phyloP scores from a whole-genome alignment of 2,888 invertebrate genomes.

The Aromia moschata region DNA sequence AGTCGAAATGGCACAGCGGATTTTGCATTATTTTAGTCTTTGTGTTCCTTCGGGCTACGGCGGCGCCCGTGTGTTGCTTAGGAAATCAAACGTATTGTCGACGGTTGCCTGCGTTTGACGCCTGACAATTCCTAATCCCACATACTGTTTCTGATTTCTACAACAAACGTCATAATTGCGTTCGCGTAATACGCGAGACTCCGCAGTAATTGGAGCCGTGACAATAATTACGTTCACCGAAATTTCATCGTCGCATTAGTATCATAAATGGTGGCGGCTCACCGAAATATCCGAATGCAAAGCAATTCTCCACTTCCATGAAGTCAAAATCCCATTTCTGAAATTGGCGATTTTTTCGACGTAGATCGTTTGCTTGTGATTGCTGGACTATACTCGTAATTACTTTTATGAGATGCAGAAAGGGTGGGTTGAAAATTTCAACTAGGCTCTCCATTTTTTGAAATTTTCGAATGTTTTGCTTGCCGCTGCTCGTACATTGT shows the following conservation, averaged over 20 bases:
- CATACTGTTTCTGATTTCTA: constrained; percentile 46
- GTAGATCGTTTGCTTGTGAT: too few relatives aligned
- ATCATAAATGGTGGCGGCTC: too few relatives aligned
- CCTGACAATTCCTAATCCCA: constrained; percentile 49
- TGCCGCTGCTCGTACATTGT: too few relatives aligned
- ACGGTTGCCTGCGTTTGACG: constrained; percentile 44
- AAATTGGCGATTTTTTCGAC: too few relatives aligned
- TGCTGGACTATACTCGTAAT: too few relatives aligned
- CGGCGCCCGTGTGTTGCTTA: constrained; percentile 39
- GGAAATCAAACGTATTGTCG: constrained; percentile 50
- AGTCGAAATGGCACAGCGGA: constrained; percentile 37
- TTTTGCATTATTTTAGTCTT: constrained; percentile 37
- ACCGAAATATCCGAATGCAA: too few relatives aligned
- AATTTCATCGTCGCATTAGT: neutral
- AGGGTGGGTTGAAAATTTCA: too few relatives aligned
- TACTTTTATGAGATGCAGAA: too few relatives aligned
- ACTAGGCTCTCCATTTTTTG: too few relatives aligned
- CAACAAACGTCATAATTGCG: constrained; percentile 50
- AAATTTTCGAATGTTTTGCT: too few relatives aligned
- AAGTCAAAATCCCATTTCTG: too few relatives aligned
- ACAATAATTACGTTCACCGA: neutral
- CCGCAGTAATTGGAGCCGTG: constrained; percentile 24
- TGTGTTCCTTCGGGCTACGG: constrained; percentile 26
- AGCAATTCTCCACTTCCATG: too few relatives aligned
- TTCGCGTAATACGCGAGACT: constrained; percentile 40